Percentiles rank a stretch among this genome's conserved stretches.
Conservation (phyloP, 2,797 vertebrate species). For the Rhinichthys osculus region DNA sequence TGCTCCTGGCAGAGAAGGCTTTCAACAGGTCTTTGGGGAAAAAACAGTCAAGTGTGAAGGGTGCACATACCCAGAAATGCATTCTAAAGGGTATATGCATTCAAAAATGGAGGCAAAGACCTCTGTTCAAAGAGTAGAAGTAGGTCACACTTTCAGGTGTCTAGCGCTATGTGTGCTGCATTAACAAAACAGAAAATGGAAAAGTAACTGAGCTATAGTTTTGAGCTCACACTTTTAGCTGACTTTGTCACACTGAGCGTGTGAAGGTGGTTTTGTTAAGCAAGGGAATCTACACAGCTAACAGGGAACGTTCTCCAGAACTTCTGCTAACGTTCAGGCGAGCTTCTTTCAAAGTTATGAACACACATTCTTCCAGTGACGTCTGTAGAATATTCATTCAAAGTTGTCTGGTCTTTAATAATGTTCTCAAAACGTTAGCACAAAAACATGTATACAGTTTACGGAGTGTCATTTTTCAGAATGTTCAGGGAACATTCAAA, state of each 20-base stretch:
- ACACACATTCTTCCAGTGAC: background rate
- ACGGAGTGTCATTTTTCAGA: too few species aligned
- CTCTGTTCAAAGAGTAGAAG: conserved; percentile 50
- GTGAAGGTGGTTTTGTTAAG: conserved; percentile 22
- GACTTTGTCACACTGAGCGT: conserved; percentile 13
- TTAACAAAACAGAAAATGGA: conserved; percentile 17
- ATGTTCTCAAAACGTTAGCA: background rate
- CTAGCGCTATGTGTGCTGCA: conserved; percentile 28
- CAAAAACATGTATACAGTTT: too few species aligned
- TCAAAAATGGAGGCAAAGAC: background rate
- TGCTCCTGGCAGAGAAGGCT: conserved; percentile 22
- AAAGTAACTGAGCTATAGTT: conserved; percentile 24
- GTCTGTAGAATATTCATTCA: background rate
- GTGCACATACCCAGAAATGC: conserved; percentile 9
- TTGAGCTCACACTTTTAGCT: conserved; percentile 38
- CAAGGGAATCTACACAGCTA: background rate
- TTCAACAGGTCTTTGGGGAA: conserved; percentile 42
- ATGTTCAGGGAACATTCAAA: too few species aligned
- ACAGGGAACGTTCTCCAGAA: background rate
- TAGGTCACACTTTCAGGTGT: conserved; percentile 59
- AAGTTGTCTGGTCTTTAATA: background rate
- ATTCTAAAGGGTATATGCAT: background rate
- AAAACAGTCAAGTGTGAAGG: conserved; percentile 12
- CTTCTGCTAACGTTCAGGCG: background rate
- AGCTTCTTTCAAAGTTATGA: background rate